phyloP scores from a whole-genome alignment of 2,797 vertebrate genomes.

The Periparus ater region DNA sequence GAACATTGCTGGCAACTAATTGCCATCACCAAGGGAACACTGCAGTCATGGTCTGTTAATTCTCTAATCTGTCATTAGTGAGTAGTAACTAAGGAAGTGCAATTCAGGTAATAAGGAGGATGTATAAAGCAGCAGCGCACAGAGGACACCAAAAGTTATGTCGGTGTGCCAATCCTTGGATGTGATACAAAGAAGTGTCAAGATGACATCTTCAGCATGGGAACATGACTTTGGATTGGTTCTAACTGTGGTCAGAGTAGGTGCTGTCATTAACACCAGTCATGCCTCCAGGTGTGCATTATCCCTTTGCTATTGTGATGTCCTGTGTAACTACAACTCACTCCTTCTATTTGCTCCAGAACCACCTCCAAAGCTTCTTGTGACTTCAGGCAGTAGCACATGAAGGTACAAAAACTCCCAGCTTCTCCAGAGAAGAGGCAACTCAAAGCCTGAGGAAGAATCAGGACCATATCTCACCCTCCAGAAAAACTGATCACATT shows the following conservation, averaged over 20 bases:
- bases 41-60: neutral
- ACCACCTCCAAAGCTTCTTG: neutral
- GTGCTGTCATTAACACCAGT: neutral
- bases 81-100: neutral
- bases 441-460: neutral
- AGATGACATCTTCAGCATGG: neutral
- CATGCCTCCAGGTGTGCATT: neutral
- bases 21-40: neutral
- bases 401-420: neutral
- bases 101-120: neutral
- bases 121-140: neutral
- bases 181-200: neutral
- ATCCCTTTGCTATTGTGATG: neutral
- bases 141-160: neutral
- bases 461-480: neutral
- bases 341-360: neutral
- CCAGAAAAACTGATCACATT: neutral
- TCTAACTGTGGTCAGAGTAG: neutral
- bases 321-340: neutral
- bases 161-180: neutral
- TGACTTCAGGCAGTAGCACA: neutral
- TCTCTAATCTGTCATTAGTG: neutral
- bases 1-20: neutral
- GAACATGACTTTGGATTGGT: neutral
- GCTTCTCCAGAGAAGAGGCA: neutral